Base-by-base conservation (phyloP, 2,888 invertebrate species). In the Phalera bucephala region DNA sequence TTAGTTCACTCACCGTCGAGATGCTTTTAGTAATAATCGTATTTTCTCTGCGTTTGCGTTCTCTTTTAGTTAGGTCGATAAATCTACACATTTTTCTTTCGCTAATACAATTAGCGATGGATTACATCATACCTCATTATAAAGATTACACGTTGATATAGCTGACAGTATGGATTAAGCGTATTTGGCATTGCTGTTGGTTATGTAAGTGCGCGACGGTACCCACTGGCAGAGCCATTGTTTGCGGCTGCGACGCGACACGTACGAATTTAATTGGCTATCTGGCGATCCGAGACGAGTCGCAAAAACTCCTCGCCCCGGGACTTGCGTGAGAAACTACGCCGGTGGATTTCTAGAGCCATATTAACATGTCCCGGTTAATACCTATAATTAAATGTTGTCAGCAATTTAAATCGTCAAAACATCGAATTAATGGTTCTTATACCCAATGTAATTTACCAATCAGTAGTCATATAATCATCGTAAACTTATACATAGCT, bases 251-350 rank as follows among this genome's bases (percentile, higher is more conserved):
- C 2, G 27, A 27, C 7, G 27, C 4, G 27, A 27, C 27, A 27
- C 27, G 25, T 25, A 12, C 25, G 2, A 27, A 14, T 27, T 27
- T 14, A 27, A 14, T 27, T 27, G 27, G 27, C 14, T 27, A 3
- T 12, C 27, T 14, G 13, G 14, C 14, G n/a, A 14, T 27, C 12
- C 23, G 31, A 32, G 17, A 39, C 31, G 31, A 21, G 9, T 31
- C 27, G 29, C 26, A 50, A 48, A 36, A 50, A 38, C 22, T 23
- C 17, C 26, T 15, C 27, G 26, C n/a, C 21, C 32, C 33, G 25
- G 25, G 27, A 9, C 27, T 12, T 9, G 27, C 48, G 45, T 50
- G 40, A 30, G 45, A 31, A 35, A 36, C 31, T 12, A 32, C 31
- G 17, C 2, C 6, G 3, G 3, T 3, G 17, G 3, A 6, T 4